Evolutionary conservation across 1,140 invertebrate species (phyloP).

Genomic region (Vanessa atalanta): DNA sequence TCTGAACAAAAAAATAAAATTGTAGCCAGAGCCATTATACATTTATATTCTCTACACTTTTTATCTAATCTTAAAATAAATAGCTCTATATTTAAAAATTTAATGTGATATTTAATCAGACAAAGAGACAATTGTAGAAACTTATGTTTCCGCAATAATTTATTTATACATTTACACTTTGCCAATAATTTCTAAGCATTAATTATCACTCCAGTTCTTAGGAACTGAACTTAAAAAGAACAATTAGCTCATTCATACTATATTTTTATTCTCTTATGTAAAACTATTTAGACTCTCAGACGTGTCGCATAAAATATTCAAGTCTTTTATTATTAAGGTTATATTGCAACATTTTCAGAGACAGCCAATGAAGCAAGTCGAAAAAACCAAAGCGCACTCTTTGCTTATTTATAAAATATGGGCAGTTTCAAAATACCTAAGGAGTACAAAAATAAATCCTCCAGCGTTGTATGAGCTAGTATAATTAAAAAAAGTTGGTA

Average conservation of each 20-base stretch:
- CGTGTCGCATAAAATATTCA: constrained; percentile 23
- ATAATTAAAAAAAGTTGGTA: not conserved
- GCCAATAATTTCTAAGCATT: constrained; percentile 62
- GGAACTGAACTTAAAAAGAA: constrained; percentile 50
- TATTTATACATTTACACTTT: constrained; percentile 74
- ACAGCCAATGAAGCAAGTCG: constrained; percentile 14
- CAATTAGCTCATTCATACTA: constrained; percentile 11
- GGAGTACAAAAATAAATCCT: not conserved
- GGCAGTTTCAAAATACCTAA: not conserved
- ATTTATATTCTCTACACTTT: not conserved
- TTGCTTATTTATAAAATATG: not conserved
- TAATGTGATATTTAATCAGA: constrained; percentile 43
- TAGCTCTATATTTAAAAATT: constrained; percentile 27
- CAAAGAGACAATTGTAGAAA: constrained; percentile 56
- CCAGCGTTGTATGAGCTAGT: not conserved
- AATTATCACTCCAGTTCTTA: constrained; percentile 55
- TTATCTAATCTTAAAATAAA: constrained; percentile 21
- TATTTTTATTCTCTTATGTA: constrained; percentile 25
- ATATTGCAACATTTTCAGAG: constrained; percentile 8
- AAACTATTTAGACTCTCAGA: constrained; percentile 38
- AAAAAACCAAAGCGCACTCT: not conserved
- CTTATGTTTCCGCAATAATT: constrained; percentile 63
- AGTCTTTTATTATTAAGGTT: constrained; percentile 19
- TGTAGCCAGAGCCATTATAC: constrained; percentile 9
- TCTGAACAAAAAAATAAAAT: constrained; percentile 46